Conservation (phyloP, 1,140 invertebrate species). For the Phymorhynchus buccinoides region DNA sequence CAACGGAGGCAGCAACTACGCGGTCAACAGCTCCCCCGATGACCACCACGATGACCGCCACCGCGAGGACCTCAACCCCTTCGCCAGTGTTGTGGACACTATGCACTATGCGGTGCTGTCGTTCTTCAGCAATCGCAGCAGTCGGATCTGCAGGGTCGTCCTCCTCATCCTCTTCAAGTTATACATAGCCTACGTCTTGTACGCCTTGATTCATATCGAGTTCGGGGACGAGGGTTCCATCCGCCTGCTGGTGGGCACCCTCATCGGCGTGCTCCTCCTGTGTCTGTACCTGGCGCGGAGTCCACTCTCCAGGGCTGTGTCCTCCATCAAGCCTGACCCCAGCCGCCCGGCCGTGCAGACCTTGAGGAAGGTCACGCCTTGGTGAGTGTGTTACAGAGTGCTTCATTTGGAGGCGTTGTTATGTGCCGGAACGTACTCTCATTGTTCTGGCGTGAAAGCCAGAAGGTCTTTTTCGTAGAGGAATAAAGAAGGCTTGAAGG, state of each 20-base stretch:
- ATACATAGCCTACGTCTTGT: slow-evolving; percentile 50
- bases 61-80: slow-evolving; percentile 2
- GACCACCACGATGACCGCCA: slow-evolving; percentile 18
- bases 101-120: background rate
- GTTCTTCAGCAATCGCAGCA: slow-evolving; percentile 19
- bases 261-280: slow-evolving; percentile 27
- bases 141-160: slow-evolving; percentile 30
- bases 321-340: background rate
- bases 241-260: slow-evolving; percentile 56
- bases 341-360: background rate
- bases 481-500: too few species aligned
- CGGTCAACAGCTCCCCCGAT: background rate
- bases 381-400: background rate
- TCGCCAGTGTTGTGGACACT: background rate
- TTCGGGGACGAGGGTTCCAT: slow-evolving; percentile 65
- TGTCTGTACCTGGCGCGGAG: background rate
- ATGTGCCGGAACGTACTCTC: too few species aligned
- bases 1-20: background rate
- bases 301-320: background rate
- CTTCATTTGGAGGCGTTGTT: too few species aligned
- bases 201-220: slow-evolving; percentile 44
- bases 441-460: too few species aligned
- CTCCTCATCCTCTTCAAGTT: slow-evolving; percentile 34
- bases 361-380: background rate
- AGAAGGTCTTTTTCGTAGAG: too few species aligned